A percentile compares a stretch with the other conserved stretches of the same genome.
These are phyloP conservation scores for Hoplodrina blanda DNA, from an alignment of 2,888 invertebrate genomes.

Conservation along the genomic window DNA sequence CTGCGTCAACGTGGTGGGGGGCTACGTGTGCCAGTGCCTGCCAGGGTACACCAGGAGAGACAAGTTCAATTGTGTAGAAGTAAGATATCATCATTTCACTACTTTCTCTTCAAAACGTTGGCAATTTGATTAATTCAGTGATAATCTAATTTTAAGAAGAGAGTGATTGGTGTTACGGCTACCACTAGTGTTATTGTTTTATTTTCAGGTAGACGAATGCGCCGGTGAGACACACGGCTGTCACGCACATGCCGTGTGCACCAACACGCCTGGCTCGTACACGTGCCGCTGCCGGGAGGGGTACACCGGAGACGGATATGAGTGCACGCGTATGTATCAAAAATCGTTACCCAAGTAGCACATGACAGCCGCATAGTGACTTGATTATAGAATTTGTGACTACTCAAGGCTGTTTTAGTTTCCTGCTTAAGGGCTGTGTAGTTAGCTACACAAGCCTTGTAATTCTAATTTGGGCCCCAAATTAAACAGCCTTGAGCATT, in stretches of 20 bases:
- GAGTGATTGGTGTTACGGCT: not conserved
- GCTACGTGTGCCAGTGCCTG: constrained; percentile 96
- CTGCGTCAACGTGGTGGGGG: constrained; percentile 95
- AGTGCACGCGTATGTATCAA: constrained; percentile 94
- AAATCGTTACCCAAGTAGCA: too few species aligned
- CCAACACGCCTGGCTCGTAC: constrained; percentile 95
- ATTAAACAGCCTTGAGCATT: too few species aligned
- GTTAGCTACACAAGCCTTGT: too few species aligned
- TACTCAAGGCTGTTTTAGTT: too few species aligned
- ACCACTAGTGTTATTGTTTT: not conserved
- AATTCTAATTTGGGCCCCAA: too few species aligned
- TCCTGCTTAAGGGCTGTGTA: too few species aligned
- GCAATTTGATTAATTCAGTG: too few species aligned
- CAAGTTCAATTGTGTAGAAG: constrained; percentile 95
- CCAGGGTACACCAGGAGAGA: constrained; percentile 94
- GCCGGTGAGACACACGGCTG: constrained; percentile 93
- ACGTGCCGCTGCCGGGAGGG: constrained; percentile 92
- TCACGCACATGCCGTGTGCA: constrained; percentile 94
- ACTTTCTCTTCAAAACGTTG: too few species aligned
- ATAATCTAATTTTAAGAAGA: too few species aligned
- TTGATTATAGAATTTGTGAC: too few species aligned
- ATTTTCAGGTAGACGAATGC: constrained; percentile 93
- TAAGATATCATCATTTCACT: constrained; percentile 51
- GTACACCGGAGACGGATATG: constrained; percentile 94
- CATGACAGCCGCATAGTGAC: too few species aligned